Base-by-base conservation (phyloP, 1,140 invertebrate genomes). In the Aphis craccivora region DNA sequence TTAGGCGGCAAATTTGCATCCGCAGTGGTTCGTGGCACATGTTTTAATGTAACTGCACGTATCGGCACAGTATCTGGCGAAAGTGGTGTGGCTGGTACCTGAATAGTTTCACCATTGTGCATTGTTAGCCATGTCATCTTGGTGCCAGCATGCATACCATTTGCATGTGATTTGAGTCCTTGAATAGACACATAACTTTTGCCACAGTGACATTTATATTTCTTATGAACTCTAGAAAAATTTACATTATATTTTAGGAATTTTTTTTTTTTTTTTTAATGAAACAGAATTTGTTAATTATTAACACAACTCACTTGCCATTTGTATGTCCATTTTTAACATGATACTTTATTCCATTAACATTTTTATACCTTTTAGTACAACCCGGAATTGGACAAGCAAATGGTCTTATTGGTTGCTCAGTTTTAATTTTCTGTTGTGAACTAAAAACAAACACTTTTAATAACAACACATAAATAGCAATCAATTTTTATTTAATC, bases 311-410 rank as follows among this genome's bases (percentile, higher is more conserved):
- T 51, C 40, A 88, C 93, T 90, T 93, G 67, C 93, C 97, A 95
- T 97, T 97, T 95, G 97, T 97, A 95, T 98, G 97, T 22, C 97
- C 97, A 95, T 98, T 97, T 95, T 97, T 97, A 4, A 97, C 97
- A 95, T 98, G 97, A 95, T 98, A 98, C 95, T 98, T 98, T 94
- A 98, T 97, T 67, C 97, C 97, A 95, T 98, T 98, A n/a, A 97
- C 96, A 95, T 98, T 98, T 95, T 98, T 98, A 95, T 98, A 98
- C 48, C 97, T 95, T 95, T 98, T 98, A 95, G 97, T 97, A 95
- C 97, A 98, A n/a, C 97, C 97, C 60, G 97, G 97, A 40, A 98
- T 97, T 3, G 97, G 97, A 95, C 97, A 98, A 23, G 96, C 97
- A 95, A 97, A 98, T 0, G 97, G 97, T 94, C 97, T 98, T 94